phyloP scores from a whole-genome alignment of 2,113 vertebrate species.

The Labeo catla region DNA sequence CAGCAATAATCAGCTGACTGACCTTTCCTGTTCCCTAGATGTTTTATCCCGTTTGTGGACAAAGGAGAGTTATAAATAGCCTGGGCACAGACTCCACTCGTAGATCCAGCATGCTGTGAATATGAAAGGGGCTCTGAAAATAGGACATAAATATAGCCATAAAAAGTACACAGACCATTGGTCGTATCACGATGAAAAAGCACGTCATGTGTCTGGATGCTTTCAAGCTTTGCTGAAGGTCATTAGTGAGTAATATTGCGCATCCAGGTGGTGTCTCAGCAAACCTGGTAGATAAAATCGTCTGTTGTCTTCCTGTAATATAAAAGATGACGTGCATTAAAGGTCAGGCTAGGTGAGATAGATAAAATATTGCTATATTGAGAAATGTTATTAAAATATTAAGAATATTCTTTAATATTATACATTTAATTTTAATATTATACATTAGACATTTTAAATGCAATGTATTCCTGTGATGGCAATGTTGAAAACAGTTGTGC shows the following conservation, averaged over 20 bases:
- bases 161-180: slow-evolving; percentile 37
- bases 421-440: too few species aligned
- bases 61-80: slow-evolving; percentile 37
- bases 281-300: not conserved
- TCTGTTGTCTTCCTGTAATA: not conserved
- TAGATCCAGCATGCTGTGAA: slow-evolving; percentile 31
- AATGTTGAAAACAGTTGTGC: too few species aligned
- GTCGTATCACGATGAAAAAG: not conserved
- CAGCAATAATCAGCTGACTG: slow-evolving; percentile 13
- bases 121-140: slow-evolving; percentile 29
- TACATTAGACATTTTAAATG: too few species aligned
- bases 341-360: not conserved
- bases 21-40: slow-evolving; percentile 31
- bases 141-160: slow-evolving; percentile 15
- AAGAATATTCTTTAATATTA: too few species aligned
- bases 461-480: too few species aligned
- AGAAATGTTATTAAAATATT: too few species aligned
- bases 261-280: not conserved
- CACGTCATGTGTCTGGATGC: not conserved
- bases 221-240: slow-evolving; percentile 28
- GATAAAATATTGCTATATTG: too few species aligned
- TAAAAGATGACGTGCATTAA: not conserved
- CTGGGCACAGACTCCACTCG: slow-evolving; percentile 19
- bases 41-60: slow-evolving; percentile 8
- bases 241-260: not conserved